Conservation (phyloP, 2,797 vertebrate species). For the Microhierax caerulescens region DNA sequence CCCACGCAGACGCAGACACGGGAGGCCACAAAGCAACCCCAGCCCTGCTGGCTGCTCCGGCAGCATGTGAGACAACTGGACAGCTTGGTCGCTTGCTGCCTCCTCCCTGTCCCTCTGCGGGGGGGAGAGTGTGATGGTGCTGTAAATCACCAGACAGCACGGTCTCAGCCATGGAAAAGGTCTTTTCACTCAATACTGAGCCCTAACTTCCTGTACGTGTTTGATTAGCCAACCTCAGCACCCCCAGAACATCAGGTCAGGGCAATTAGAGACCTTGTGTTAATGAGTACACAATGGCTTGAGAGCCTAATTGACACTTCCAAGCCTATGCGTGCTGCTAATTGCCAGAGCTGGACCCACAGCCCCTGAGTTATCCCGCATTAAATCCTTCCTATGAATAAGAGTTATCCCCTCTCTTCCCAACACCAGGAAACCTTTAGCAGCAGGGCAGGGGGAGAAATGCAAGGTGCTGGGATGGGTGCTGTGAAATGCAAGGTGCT, state of each 20-base stretch:
- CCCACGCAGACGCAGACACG: accelerated
- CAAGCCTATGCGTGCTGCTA: background rate
- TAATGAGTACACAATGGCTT: background rate
- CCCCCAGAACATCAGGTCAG: background rate
- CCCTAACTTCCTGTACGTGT: background rate
- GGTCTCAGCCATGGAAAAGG: background rate
- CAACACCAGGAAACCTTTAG: background rate
- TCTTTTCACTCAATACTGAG: background rate
- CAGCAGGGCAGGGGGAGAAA: too few species aligned
- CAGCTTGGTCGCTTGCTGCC: background rate
- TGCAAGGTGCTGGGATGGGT: accelerated
- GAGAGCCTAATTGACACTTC: background rate
- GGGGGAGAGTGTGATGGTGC: background rate
- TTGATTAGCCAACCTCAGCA: background rate
- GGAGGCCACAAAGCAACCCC: background rate
- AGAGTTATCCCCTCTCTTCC: background rate
- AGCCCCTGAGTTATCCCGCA: background rate
- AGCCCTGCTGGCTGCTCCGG: background rate
- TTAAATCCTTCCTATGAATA: background rate
- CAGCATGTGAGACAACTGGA: background rate
- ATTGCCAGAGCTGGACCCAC: background rate
- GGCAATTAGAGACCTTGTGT: conserved; percentile 9
- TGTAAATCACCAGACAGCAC: background rate
- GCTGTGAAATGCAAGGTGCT: too few species aligned
- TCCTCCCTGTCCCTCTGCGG: background rate